A percentile compares a stretch with the other conserved stretches of the same genome.
phyloP scores from a whole-genome alignment of 1,140 invertebrate species.

The Penaeus vannamei region DNA sequence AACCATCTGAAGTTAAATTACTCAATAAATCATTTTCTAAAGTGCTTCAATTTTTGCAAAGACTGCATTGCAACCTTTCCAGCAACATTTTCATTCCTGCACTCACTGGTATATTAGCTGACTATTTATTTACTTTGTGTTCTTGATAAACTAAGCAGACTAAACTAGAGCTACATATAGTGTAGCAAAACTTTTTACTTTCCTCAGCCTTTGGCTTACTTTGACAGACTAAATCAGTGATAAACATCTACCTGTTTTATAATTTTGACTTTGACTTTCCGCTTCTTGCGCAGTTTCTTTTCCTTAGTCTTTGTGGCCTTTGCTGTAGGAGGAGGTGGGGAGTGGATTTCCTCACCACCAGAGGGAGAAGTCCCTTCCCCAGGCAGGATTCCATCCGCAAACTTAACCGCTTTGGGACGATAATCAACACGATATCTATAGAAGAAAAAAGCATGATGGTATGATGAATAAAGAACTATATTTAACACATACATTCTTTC shows the following conservation, averaged over 20 bases:
- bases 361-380: slow-evolving; percentile 79
- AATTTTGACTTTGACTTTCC: slow-evolving; percentile 72
- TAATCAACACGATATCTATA: slow-evolving; percentile 62
- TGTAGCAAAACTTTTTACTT: background rate
- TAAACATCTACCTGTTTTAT: slow-evolving; percentile 60
- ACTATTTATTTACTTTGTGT: too few species aligned
- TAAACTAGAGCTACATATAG: background rate
- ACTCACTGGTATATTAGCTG: too few species aligned
- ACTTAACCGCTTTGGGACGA: slow-evolving; percentile 76
- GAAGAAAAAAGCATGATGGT: background rate
- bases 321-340: slow-evolving; percentile 76
- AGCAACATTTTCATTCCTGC: too few species aligned
- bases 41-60: too few species aligned
- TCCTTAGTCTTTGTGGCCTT: slow-evolving; percentile 69
- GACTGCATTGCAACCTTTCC: too few species aligned
- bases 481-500: too few species aligned
- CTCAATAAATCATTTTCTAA: too few species aligned
- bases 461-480: background rate
- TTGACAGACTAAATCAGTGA: background rate
- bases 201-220: background rate
- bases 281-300: slow-evolving; percentile 74
- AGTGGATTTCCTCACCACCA: slow-evolving; percentile 78
- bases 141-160: background rate
- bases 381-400: slow-evolving; percentile 79
- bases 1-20: too few species aligned